phyloP scores from a whole-genome alignment of 2,113 vertebrate genomes.

The Actinemys pallida region DNA sequence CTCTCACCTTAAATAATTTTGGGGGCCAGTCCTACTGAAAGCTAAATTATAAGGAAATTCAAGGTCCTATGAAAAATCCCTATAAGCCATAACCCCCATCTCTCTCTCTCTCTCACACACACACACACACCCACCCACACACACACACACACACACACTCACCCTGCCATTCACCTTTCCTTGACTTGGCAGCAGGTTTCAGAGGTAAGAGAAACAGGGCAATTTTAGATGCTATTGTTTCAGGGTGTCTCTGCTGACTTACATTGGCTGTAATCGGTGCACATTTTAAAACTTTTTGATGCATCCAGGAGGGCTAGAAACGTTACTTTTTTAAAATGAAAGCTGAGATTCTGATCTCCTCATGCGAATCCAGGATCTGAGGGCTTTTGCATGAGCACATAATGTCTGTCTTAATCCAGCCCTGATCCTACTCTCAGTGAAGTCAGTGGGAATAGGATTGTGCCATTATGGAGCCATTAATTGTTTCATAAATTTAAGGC shows the following conservation, averaged over 20 bases:
- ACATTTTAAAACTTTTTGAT: neutral
- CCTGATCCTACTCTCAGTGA: neutral
- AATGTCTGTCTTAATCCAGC: neutral
- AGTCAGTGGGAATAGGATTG: neutral
- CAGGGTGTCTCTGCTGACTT: neutral
- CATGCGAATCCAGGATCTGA: neutral
- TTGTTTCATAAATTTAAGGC: too few relatives aligned
- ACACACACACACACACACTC: too few relatives aligned
- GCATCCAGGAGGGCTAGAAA: neutral
- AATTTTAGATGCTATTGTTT: neutral
- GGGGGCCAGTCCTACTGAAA: neutral
- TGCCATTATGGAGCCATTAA: too few relatives aligned
- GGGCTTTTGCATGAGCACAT: neutral
- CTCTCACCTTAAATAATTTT: neutral
- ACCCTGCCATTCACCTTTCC: too few relatives aligned
- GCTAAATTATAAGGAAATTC: neutral
- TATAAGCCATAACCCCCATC: too few relatives aligned
- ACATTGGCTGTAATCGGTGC: neutral
- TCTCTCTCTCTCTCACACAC: too few relatives aligned
- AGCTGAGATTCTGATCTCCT: neutral
- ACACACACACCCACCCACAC: accelerated
- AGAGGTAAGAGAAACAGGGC: neutral
- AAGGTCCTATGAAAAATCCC: too few relatives aligned
- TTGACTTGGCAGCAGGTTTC: neutral
- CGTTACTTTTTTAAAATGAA: neutral